Conservation (phyloP, 2,113 vertebrate species). For the Tretioscincus oriximinensis region DNA sequence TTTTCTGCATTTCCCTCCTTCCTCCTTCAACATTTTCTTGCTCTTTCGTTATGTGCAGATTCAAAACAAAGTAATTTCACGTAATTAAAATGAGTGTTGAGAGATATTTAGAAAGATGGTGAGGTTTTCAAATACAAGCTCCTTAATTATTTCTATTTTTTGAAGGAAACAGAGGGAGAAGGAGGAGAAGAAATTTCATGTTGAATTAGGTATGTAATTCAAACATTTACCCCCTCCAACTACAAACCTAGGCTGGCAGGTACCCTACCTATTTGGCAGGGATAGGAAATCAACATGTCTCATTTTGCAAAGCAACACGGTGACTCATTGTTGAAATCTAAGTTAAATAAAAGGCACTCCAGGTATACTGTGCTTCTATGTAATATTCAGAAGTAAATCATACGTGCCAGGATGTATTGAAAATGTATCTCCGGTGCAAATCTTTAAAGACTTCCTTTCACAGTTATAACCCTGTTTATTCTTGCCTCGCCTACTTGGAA, state of each 20-base stretch:
- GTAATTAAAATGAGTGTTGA: conserved; percentile 23
- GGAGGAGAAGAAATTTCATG: conserved; percentile 26
- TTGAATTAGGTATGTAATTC: conserved; percentile 43
- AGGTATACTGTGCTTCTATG: conserved; percentile 27
- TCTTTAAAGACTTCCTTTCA: conserved; percentile 15
- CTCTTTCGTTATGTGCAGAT: not conserved
- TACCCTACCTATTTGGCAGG: conserved; percentile 50
- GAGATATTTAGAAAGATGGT: conserved; percentile 6
- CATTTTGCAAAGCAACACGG: conserved; percentile 47
- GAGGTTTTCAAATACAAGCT: conserved; percentile 23
- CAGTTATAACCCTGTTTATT: conserved; percentile 6
- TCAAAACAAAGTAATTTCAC: conserved; percentile 3
- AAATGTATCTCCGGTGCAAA: conserved; percentile 18
- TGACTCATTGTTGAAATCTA: conserved; percentile 48
- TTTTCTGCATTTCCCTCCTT: no score
- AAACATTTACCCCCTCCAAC: conserved; percentile 38
- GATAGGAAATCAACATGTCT: conserved; percentile 43
- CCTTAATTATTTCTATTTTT: conserved; percentile 15
- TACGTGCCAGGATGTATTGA: conserved; percentile 11
- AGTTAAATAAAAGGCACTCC: conserved; percentile 31
- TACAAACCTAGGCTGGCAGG: conserved; percentile 27
- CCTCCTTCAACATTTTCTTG: not conserved
- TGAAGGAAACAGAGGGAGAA: not conserved
- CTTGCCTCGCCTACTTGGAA: conserved; percentile 26
- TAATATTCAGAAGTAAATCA: conserved; percentile 11